Base-by-base conservation (phyloP, 2,797 vertebrate genomes). In the Eleutherodactylus coqui region DNA sequence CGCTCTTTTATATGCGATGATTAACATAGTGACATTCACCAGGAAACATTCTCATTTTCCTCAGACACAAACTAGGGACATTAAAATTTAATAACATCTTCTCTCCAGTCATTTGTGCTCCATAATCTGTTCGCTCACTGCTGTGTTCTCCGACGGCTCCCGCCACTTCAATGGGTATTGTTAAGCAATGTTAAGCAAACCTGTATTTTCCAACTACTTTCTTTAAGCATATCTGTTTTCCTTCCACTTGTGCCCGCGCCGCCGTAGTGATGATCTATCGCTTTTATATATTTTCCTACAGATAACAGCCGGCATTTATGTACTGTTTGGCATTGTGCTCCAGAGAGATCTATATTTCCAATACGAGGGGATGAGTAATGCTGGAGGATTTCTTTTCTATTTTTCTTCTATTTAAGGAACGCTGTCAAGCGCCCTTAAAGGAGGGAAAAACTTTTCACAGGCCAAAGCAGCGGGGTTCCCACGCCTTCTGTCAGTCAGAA, bases 41-140 rank as follows among this genome's bases (percentile, higher is more conserved):
- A 85, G 87, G 89, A 91, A 90, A 86, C 90, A 90, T 88, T 85
- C 83, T 87, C 82, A 82, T 92, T 91, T 92, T 91, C 89, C 85
- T 90, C 88, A 88, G 88, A 89, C 88, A 88, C 87, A 93, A 93
- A 91, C 88, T 90, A 86, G 77, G 83, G 89, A 89, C 91, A 90
- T 91, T 90, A 91, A 90, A 89, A 89, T 92, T 92, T 92, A 92
- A 91, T 90, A 90, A 88, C 89, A 89, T 84, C 80, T 89, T 87
- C 89, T 90, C 90, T 90, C 75, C 5, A 90, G 83, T 81, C 90
- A 90, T 86, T 80, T 88, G 86, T 51, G 21, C 79, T 88, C 76
- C 83, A 89, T 77, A 86, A 67, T 85, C 86, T 82, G 58, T 76
- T 89, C 85, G 75, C 79, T 79, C 87, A 72, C 80, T 86, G 36